These are phyloP conservation scores for Ciona savignyi DNA, from an alignment of 23 tunicate genomes.

Conservation along the genomic window DNA sequence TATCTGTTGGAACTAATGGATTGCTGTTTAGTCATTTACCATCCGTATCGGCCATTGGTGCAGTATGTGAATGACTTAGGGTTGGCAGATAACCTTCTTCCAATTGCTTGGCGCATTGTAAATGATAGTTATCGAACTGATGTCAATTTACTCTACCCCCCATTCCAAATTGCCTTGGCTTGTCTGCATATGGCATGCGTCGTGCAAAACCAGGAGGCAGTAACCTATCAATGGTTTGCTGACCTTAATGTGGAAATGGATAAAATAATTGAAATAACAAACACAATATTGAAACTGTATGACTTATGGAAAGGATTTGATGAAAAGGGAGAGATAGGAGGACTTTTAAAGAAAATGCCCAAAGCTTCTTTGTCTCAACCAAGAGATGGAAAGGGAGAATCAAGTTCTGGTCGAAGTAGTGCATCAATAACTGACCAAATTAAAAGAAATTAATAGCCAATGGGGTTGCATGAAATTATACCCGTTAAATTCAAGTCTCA, in stretches of 20 bases:
- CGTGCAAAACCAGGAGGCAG: no score
- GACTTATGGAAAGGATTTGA: no score
- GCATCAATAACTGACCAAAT: no score
- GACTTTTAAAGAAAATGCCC: slow-evolving; percentile 60
- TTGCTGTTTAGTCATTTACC: slow-evolving; percentile 82
- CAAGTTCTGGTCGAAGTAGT: no score
- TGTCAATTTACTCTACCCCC: slow-evolving; percentile 75
- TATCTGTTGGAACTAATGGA: slow-evolving; percentile 84
- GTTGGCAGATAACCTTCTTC: slow-evolving; percentile 35
- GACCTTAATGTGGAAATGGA: slow-evolving; percentile 80
- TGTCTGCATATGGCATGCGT: no score
- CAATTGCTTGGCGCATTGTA: slow-evolving; percentile 84
- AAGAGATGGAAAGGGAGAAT: background rate
- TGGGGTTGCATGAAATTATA: no score
- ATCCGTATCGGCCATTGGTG: slow-evolving; percentile 82
- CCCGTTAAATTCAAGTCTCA: no score
- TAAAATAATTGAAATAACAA: slow-evolving; percentile 76
- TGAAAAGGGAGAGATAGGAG: slow-evolving; percentile 48
- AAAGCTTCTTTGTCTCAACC: slow-evolving; percentile 26
- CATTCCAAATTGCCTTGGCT: no score
- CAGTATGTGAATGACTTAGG: slow-evolving; percentile 54
- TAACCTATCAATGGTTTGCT: slow-evolving; percentile 85
- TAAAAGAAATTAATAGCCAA: no score
- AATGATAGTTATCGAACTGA: slow-evolving; percentile 90
- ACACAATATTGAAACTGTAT: no score